phyloP scores from a whole-genome alignment of 2,888 invertebrate species.

The Gisinianus flammeolus region DNA sequence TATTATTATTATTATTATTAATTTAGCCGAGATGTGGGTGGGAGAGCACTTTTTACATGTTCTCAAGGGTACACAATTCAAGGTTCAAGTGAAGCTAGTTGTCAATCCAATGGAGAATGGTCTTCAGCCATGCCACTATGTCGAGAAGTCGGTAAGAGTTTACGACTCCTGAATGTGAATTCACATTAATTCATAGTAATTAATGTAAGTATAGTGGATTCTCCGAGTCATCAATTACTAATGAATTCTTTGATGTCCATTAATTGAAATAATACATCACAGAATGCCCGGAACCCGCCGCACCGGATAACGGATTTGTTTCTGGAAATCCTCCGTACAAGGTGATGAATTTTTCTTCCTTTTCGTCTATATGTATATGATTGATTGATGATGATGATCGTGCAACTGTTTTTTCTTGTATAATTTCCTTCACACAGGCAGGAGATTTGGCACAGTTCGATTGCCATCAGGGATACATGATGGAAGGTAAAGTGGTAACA shows the following conservation, averaged over 20 bases:
- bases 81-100: slow-evolving; percentile 65
- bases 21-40: slow-evolving; percentile 77
- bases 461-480: slow-evolving; percentile 85
- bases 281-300: slow-evolving; percentile 75
- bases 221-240: too few relatives aligned
- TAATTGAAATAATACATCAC: too few relatives aligned
- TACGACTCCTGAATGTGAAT: too few relatives aligned
- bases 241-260: too few relatives aligned
- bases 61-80: slow-evolving; percentile 76
- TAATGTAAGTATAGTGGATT: too few relatives aligned
- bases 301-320: slow-evolving; percentile 79
- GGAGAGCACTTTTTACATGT: slow-evolving; percentile 80
- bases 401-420: too few relatives aligned
- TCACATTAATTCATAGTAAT: too few relatives aligned
- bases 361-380: too few relatives aligned
- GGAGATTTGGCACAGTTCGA: slow-evolving; percentile 87
- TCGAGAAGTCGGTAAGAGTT: slow-evolving; percentile 60
- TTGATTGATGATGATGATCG: too few relatives aligned
- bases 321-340: slow-evolving; percentile 79
- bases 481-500: too few relatives aligned
- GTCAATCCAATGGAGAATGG: slow-evolving; percentile 66
- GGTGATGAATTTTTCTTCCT: too few relatives aligned
- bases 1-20: neutral
- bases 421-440: too few relatives aligned
- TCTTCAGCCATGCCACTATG: slow-evolving; percentile 36